Evolutionary conservation across 1,140 invertebrate genomes (phyloP), one percentile per base, ranked within the genome.

Genomic region (Brachionus rotundiformis): DNA sequence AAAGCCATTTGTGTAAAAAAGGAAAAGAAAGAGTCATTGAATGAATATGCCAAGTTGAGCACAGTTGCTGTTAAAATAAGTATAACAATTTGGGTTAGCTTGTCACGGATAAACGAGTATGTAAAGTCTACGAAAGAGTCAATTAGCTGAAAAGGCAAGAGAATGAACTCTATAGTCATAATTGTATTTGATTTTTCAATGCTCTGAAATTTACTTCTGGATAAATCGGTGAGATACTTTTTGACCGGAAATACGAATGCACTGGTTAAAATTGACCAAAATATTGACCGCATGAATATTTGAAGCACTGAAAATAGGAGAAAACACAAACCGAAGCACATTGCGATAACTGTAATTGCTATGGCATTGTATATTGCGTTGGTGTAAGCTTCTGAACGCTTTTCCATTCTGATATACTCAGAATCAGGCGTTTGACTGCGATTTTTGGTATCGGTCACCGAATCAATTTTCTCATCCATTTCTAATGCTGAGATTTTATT

Each of bases 261-360:
- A 11, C 94, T 94, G 86, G 94, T 94, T 13, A 98, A 87, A 61
- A 97, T 88, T 3, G 95, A 95, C 95, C 95, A 98, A 82, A 97
- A 90, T 36, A 98, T 86, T 0, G 95, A 94, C 84, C 94, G 93
- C 16, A 97, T 90, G 88, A 98, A 98, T 0, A 95, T 94, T 85
- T 94, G 92, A 4, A 97, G 87, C 63, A 95, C 25, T 49, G 49
- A 54, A 13, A 77, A 54, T 27, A 77, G 10, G 6, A 77, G 44
- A 77, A 27, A 49, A 33, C 44, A 54, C 27, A 77, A 19, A n/a
- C 44, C 36, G 1, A 77, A 7, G 33, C 73, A 77, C 27, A 77
- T 33, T 10, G 29, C 73, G n/a, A 77, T 23, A 19, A 77, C 25
- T 59, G 73, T 77, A n/a, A 77, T 11, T 2, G 39, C 73, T 49